Conservation (phyloP, 1,140 invertebrate species). For the Drosophila pachea region DNA sequence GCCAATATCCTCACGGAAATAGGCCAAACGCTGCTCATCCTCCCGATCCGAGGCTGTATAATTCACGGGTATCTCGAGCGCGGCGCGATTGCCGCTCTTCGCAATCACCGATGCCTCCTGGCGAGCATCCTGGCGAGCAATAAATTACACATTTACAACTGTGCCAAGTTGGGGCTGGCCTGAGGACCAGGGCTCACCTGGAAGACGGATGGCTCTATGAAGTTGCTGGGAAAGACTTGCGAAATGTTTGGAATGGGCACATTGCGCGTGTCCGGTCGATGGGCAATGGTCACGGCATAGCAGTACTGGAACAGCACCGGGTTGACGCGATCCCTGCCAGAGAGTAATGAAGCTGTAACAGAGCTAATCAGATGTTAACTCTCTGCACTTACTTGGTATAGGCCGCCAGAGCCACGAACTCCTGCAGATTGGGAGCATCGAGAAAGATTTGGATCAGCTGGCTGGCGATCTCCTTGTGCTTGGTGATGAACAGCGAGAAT, state of each 20-base stretch:
- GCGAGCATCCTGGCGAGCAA: constrained; percentile 75
- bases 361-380: background rate
- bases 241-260: constrained; percentile 80
- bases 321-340: constrained; percentile 79
- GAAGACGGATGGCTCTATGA: constrained; percentile 80
- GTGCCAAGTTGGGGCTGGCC: background rate
- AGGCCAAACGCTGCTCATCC: constrained; percentile 83
- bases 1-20: constrained; percentile 82
- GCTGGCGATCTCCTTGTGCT: constrained; percentile 81
- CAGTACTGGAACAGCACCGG: constrained; percentile 79
- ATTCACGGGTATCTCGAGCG: constrained; percentile 83
- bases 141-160: background rate
- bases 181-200: constrained; percentile 24
- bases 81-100: constrained; percentile 51
- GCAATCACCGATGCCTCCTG: constrained; percentile 78
- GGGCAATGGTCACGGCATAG: constrained; percentile 76
- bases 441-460: constrained; percentile 81
- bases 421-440: constrained; percentile 54
- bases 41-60: constrained; percentile 84
- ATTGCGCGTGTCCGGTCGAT: constrained; percentile 80
- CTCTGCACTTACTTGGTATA: constrained; percentile 60
- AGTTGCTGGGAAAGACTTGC: constrained; percentile 82
- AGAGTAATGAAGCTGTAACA: background rate
- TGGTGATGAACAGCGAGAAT: constrained; percentile 82
- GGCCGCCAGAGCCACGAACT: constrained; percentile 68